Evolutionary conservation across 2,888 invertebrate genomes (phyloP).

Genomic region (Aspidiotus destructor): DNA sequence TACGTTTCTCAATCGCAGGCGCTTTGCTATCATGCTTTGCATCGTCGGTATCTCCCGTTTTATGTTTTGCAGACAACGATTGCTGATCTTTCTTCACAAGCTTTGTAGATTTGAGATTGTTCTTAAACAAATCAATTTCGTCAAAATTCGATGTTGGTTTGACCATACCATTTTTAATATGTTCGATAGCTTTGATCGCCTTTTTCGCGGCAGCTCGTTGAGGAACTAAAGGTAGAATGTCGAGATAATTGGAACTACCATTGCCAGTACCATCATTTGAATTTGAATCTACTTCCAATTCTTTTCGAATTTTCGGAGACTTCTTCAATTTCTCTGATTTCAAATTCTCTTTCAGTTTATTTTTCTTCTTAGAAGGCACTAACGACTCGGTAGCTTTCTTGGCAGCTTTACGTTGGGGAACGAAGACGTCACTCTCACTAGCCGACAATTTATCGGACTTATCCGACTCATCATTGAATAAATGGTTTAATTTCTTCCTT

Average conservation of each 20-base stretch:
- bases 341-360: slow-evolving; percentile 26
- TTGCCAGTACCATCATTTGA: background rate
- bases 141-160: slow-evolving; percentile 42
- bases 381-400: slow-evolving; percentile 84
- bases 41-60: background rate
- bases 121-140: slow-evolving; percentile 13
- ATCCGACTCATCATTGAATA: slow-evolving; percentile 24
- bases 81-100: slow-evolving; percentile 70
- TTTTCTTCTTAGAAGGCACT: slow-evolving; percentile 45
- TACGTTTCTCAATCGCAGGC: slow-evolving; percentile 2
- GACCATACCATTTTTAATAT: slow-evolving; percentile 67
- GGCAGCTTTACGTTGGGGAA: slow-evolving; percentile 81
- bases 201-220: slow-evolving; percentile 85
- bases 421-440: slow-evolving; percentile 61
- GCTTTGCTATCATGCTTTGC: slow-evolving; percentile 5
- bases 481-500: slow-evolving; percentile 7
- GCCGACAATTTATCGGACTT: slow-evolving; percentile 42
- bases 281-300: background rate
- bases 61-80: slow-evolving; percentile 24
- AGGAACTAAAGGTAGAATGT: slow-evolving; percentile 65
- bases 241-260: slow-evolving; percentile 35
- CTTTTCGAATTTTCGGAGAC: slow-evolving; percentile 9
- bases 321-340: background rate
- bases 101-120: slow-evolving; percentile 64
- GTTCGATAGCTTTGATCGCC: slow-evolving; percentile 82